Evolutionary conservation across 2,797 vertebrate genomes (phyloP), one percentile per base, ranked within the genome.

Genomic region (Stomatorhinus walkeri): DNA sequence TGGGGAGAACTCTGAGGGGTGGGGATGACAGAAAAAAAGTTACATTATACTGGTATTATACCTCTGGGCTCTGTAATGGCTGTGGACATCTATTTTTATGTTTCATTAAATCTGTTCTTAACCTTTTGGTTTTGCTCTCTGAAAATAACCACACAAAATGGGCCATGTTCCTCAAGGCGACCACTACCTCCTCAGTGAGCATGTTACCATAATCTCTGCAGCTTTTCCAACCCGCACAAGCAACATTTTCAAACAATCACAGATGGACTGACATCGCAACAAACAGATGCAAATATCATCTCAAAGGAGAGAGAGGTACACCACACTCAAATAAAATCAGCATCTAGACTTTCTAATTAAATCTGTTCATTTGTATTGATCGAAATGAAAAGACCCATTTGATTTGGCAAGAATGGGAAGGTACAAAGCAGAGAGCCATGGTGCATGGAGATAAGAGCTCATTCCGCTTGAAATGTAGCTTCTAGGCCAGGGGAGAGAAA

Each of bases 381-480:
- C 56, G 49, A 64, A 51, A 85, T 89, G 43, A 89, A 86, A 64
- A 87, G 43, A 72, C 24, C 28, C 9, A n/a, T 61, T 88, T 72
- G 14, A n/a, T 28, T 86, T 64, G 81, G 59, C 59, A 36, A 28
- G 56, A 52, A 14, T 40, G 14, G 51, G 52, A 43, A 49, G 40
- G 22, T n/a, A 83, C 54, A 84, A 88, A 84, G 49, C 48, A 49
- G 4, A 12, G 46, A n/a, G 61, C 68, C 36, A 9, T 89, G 84
- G 88, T 56, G 52, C 52, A n/a, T 28, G 49, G 84, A 87, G 88
- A 89, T 89, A 89, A 87, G 88, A 79, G 84, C 84, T 87, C 46
- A 54, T 87, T 86, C 51, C 22, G 84, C 19, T 48, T 87, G 84
- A 87, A 22, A 51, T 54, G 59, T 87, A 54, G 64, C 68, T 89